Percentiles rank a stretch among this genome's conserved stretches.
Conservation (phyloP, 2,888 invertebrate genomes). For the Epiblema foenella region DNA sequence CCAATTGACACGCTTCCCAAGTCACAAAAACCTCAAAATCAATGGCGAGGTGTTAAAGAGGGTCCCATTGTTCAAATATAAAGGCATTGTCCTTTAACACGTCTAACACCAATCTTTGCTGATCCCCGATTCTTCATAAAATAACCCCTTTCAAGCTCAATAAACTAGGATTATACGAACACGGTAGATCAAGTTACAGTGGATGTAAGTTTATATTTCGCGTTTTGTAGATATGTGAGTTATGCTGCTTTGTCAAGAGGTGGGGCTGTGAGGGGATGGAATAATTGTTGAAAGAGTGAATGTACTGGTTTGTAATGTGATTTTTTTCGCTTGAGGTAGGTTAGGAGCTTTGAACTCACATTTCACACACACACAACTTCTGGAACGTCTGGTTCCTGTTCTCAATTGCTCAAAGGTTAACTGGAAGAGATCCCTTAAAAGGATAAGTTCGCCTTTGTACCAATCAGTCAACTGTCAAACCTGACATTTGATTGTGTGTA, state of each 20-base stretch:
- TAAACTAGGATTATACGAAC: not conserved
- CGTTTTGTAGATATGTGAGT: constrained; percentile 33
- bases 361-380: too few species aligned
- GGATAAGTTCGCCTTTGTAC: too few species aligned
- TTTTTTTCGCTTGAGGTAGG: constrained; percentile 4
- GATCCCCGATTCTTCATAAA: constrained; percentile 8
- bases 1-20: constrained; percentile 22
- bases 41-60: constrained; percentile 39
- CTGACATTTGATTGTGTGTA: too few species aligned
- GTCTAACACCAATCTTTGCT: constrained; percentile 3
- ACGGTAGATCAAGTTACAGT: not conserved
- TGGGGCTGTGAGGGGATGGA: constrained; percentile 24
- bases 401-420: too few species aligned
- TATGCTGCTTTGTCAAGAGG: constrained; percentile 35
- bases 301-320: constrained; percentile 1
- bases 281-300: constrained; percentile 24
- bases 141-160: not conserved
- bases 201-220: constrained; percentile 23
- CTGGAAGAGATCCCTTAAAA: too few species aligned
- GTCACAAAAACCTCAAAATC: constrained; percentile 31
- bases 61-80: constrained; percentile 34
- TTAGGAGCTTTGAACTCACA: not conserved
- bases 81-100: constrained; percentile 35
- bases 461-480: too few species aligned
- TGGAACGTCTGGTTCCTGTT: too few species aligned